These are phyloP conservation scores for Synergus umbraculus DNA, from an alignment of 2,888 invertebrate species.

Conservation along the genomic window DNA sequence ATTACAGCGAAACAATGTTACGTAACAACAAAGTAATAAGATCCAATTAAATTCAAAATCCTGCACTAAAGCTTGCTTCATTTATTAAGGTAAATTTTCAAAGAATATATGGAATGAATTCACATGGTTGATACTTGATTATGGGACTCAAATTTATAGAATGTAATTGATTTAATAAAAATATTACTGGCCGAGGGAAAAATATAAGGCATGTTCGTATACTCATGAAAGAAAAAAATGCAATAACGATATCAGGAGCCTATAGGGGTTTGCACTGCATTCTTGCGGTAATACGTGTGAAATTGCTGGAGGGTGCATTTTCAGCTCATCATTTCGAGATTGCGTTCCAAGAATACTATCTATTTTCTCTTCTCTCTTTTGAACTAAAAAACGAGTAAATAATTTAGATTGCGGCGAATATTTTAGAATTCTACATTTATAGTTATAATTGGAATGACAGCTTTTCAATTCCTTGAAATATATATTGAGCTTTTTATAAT, in stretches of 20 bases:
- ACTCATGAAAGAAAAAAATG: neutral
- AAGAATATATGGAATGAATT: neutral
- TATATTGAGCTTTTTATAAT: no score
- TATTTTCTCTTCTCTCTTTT: neutral
- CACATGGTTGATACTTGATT: no score
- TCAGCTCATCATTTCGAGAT: constrained; percentile 1
- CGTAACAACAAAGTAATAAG: constrained; percentile 29
- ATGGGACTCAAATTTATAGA: no score
- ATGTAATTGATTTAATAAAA: neutral
- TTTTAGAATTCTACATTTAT: neutral
- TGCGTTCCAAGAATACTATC: neutral
- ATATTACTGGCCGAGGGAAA: neutral
- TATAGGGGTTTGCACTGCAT: neutral
- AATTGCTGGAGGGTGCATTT: constrained; percentile 2
- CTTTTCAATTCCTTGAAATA: neutral
- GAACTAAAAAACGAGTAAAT: neutral
- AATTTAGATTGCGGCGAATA: neutral
- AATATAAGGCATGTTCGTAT: neutral
- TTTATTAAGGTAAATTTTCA: neutral
- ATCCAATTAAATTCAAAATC: constrained; percentile 21
- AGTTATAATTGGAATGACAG: neutral
- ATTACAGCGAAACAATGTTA: neutral
- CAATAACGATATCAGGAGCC: neutral
- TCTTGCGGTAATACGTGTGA: neutral
- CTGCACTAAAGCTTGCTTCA: neutral